A percentile compares a stretch with the other conserved stretches of the same genome.
Conservation (phyloP, 2,888 invertebrate species). For the Pegoplata infirma region DNA sequence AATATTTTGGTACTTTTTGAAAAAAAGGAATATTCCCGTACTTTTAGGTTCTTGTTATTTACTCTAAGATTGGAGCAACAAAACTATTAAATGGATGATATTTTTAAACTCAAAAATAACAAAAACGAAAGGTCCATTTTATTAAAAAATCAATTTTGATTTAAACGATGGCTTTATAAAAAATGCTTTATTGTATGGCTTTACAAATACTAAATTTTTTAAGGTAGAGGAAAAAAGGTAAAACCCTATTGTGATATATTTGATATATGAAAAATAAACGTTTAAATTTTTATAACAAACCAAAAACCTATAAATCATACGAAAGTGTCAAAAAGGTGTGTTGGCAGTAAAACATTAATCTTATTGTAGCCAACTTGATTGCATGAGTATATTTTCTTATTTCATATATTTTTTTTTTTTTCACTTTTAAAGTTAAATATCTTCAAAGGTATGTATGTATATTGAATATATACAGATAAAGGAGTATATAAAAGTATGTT, state of each 20-base stretch:
- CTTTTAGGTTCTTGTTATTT: too few species aligned
- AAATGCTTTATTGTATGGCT: too few species aligned
- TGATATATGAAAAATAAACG: constrained; percentile 34
- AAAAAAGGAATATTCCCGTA: too few species aligned
- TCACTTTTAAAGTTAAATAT: neutral
- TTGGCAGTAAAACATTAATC: constrained; percentile 57
- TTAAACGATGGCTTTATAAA: too few species aligned
- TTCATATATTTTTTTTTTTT: neutral
- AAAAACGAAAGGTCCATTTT: too few species aligned
- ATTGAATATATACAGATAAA: neutral
- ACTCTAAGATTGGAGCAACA: too few species aligned
- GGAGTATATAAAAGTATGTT: neutral
- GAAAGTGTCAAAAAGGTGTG: constrained; percentile 57
- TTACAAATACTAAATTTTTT: too few species aligned
- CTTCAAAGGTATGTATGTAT: neutral
- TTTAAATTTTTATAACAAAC: constrained; percentile 35
- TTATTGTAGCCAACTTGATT: constrained; percentile 34
- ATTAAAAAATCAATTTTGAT: too few species aligned
- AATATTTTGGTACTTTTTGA: too few species aligned
- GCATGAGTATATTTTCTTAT: neutral
- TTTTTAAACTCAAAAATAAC: too few species aligned
- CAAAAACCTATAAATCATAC: constrained; percentile 58
- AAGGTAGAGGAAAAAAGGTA: too few species aligned
- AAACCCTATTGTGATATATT: neutral
- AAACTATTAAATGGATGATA: too few species aligned